Percentiles rank a stretch among this genome's conserved stretches.
Evolutionary conservation across 2,888 invertebrate species (phyloP).

Genomic region (Nasonia oneida): DNA sequence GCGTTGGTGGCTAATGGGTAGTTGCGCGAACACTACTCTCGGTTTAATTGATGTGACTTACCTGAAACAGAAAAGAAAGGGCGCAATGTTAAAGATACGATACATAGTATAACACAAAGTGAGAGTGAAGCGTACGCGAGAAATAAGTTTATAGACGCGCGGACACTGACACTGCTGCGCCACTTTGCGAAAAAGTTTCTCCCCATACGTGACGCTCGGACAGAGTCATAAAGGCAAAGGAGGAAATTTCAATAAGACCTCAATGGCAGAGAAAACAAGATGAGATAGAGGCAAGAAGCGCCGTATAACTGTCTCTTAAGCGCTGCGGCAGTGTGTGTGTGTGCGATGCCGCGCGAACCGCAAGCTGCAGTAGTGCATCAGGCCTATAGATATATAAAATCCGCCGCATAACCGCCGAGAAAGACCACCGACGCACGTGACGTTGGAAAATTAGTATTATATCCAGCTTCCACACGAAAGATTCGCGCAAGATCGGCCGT

Average conservation of each 20-base stretch:
- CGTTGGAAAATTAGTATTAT: conserved; percentile 22
- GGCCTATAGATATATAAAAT: not conserved
- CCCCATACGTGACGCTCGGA: not conserved
- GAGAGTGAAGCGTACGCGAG: not conserved
- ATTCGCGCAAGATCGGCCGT: conserved; percentile 38
- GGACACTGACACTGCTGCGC: conserved; percentile 16
- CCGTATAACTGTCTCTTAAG: conserved; percentile 13
- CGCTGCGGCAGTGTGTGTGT: not conserved
- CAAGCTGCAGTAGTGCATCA: not conserved
- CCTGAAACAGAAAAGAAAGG: conserved; percentile 45
- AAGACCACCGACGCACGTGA: conserved; percentile 33
- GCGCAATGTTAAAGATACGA: not conserved
- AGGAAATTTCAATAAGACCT: not conserved
- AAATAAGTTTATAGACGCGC: not conserved
- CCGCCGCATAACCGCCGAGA: not conserved
- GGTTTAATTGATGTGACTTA: conserved; percentile 33
- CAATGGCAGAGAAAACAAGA: not conserved
- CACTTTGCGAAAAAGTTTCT: conserved; percentile 19
- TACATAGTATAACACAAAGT: not conserved
- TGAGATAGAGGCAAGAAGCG: not conserved
- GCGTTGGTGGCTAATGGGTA: not conserved
- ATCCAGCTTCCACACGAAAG: conserved; percentile 24
- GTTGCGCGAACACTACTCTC: not conserved
- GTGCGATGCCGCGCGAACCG: not conserved
- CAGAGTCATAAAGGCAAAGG: not conserved